Base-by-base conservation (phyloP, 2,113 vertebrate species). In the Callionymus lyra region DNA sequence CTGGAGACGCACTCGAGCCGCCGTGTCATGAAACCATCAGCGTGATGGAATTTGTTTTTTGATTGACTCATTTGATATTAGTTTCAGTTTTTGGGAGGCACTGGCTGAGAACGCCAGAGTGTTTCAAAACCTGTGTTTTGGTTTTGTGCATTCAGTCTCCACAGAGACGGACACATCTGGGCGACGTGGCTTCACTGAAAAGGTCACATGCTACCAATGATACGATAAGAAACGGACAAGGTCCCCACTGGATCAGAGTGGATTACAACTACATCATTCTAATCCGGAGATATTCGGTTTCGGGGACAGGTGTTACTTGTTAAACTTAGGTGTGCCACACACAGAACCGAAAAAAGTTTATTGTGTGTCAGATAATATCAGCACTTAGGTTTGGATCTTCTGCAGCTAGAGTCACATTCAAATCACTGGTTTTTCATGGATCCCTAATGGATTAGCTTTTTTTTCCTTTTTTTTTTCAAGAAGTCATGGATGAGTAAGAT, bases 11-110 rank as follows among this genome's bases (percentile, higher is more conserved):
- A 44, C 37, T 17, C 4, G 38, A 50, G 34, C 51, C 17, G 60
- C 57, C 68, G 37, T 58, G 68, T 71, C 57, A 53, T 52, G 33
- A 35, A 50, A 9, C 34, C 31, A 42, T 50, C 21, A 27, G 4
- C 21, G 8, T 4, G 41, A 63, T 45, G 50, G 34, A 12, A 40
- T 56, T 57, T 40, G 31, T 41, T 50, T 47, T 53, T 56, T 77
- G 47, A 73, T 77, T 72, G 72, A 81, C 69, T 84, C 73, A 79
- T 50, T 37, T 46, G 47, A 50, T 56, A 41, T 69, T 59, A 70
- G 18, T 64, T 65, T 47, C 45, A 47, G n/a, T 45, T 58, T 72
- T 54, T 17, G 48, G 10, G 8, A 41, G 56, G 47, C 21, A 11
- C 42, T 50, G 53, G 69, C n/a, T 49, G 49, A 63, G 56, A 63